phyloP scores from a whole-genome alignment of 2,113 vertebrate species.

The Sinocyclocheilus grahami region DNA sequence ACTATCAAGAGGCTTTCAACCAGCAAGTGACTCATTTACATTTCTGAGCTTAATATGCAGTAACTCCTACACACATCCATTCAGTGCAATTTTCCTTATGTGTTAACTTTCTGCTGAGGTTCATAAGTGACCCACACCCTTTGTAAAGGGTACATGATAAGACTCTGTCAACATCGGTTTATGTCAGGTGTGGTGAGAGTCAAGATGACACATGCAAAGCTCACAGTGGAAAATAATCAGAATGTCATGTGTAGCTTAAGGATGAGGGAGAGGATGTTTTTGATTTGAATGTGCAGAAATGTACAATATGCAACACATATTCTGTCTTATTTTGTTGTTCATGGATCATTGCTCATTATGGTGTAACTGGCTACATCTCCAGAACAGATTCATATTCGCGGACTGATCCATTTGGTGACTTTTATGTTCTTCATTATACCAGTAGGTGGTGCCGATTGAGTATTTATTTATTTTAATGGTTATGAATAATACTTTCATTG shows the following conservation, averaged over 20 bases:
- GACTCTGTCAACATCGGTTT: not conserved
- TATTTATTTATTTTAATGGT: not conserved
- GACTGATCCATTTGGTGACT: not conserved
- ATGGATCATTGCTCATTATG: not conserved
- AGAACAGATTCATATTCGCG: not conserved
- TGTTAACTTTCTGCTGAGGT: not conserved
- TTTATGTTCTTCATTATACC: not conserved
- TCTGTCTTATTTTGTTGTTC: not conserved
- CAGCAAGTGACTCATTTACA: not conserved
- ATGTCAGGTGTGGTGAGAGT: not conserved
- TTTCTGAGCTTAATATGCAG: not conserved
- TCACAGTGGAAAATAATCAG: not conserved
- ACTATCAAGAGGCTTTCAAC: not conserved
- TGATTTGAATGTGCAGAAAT: not conserved
- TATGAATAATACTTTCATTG: too few relatives aligned
- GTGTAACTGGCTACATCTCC: not conserved
- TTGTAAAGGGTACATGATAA: not conserved
- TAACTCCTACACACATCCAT: not conserved
- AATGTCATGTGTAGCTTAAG: not conserved
- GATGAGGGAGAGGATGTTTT: not conserved
- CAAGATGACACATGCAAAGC: not conserved
- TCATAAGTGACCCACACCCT: not conserved
- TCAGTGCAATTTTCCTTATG: not conserved
- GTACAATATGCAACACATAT: not conserved
- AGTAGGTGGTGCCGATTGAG: not conserved